Percentiles rank a stretch among this genome's conserved stretches.
phyloP scores from a whole-genome alignment of 2,113 vertebrate species.

The zebrafish (Danio rerio) region GRCz12tu NC_133188.1:42064501-42065000 shows the following conservation, averaged over 20 bases:
- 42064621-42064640: background rate
- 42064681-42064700: constrained; percentile 88
- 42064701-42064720: constrained; percentile 98
- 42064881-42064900: constrained; percentile 54
- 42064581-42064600: background rate
- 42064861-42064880: background rate
- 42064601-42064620: background rate
- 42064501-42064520: too few relatives aligned
- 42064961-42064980: constrained; percentile 65
- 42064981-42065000: constrained; percentile 62
- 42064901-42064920: constrained; percentile 71
- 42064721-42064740: constrained; percentile 99
- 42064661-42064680: constrained; percentile 54
- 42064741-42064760: constrained; percentile 95
- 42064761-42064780: constrained; percentile 83
- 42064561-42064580: too few relatives aligned
- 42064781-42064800: background rate
- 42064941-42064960: constrained; percentile 65
- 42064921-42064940: constrained; percentile 74
- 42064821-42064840: constrained; percentile 2
- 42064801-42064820: background rate
- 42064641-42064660: constrained; percentile 44
- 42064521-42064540: too few relatives aligned
- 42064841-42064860: background rate
- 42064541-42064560: too few relatives aligned